These are phyloP conservation scores for Polia nebulosa DNA, from an alignment of 2,888 invertebrate species.

Conservation along the genomic window DNA sequence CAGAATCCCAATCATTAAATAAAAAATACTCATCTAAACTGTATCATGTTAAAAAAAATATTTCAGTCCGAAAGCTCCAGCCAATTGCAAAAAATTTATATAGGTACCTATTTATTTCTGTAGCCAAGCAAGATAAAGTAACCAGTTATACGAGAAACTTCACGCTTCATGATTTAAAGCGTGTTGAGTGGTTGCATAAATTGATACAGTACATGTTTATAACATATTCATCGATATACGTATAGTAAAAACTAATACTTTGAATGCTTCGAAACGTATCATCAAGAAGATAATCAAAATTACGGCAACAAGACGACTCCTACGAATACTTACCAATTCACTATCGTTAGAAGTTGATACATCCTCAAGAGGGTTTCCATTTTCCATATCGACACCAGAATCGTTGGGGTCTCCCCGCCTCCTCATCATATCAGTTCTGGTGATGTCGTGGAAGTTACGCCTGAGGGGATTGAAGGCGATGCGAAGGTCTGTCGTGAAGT, in stretches of 20 bases:
- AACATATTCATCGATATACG: slow-evolving; percentile 21
- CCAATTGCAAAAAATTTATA: slow-evolving; percentile 44
- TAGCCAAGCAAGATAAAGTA: slow-evolving; percentile 40
- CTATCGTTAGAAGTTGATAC: slow-evolving; percentile 80
- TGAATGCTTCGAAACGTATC: slow-evolving; percentile 3
- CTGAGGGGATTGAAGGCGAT: slow-evolving; percentile 84
- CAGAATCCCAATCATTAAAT: neutral
- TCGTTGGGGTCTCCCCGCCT: slow-evolving; percentile 84
- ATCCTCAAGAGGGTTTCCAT: slow-evolving; percentile 85
- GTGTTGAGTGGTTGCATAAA: slow-evolving; percentile 27
- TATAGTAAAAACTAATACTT: neutral
- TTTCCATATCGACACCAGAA: slow-evolving; percentile 88
- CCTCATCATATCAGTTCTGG: slow-evolving; percentile 69
- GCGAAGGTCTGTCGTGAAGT: slow-evolving; percentile 86
- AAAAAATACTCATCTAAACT: neutral
- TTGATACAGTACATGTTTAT: slow-evolving; percentile 19
- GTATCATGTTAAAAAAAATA: slow-evolving; percentile 10
- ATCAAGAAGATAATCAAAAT: slow-evolving; percentile 10
- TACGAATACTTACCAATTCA: slow-evolving; percentile 85
- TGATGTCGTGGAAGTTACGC: slow-evolving; percentile 79
- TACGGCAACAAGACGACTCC: slow-evolving; percentile 32
- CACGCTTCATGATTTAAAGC: slow-evolving; percentile 34
- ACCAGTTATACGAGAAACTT: slow-evolving; percentile 48
- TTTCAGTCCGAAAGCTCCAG: slow-evolving; percentile 25
- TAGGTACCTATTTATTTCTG: slow-evolving; percentile 25